Percentiles rank a stretch among this genome's conserved stretches.
Evolutionary conservation across 2,888 invertebrate genomes (phyloP).

Genomic region (Apamea sordens): DNA sequence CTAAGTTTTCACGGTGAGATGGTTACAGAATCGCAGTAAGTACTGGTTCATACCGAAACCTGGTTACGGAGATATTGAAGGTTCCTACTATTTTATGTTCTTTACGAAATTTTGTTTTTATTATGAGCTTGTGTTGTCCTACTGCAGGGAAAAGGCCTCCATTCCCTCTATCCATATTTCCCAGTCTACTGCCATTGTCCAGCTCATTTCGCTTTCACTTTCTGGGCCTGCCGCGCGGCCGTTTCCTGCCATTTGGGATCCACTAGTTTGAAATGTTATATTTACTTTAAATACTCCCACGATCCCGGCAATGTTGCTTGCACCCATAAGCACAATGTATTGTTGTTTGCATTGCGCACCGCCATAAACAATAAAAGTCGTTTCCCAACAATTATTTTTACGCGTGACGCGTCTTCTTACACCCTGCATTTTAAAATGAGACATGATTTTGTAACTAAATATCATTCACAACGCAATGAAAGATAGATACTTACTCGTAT

Average conservation of each 20-base stretch:
- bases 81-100: not conserved
- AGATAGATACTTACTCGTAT: not conserved
- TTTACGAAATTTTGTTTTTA: not conserved
- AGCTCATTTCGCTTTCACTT: too few relatives aligned
- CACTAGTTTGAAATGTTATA: too few relatives aligned
- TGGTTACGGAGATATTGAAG: not conserved
- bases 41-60: not conserved
- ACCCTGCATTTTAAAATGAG: not conserved
- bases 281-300: not conserved
- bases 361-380: not conserved
- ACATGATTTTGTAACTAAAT: not conserved
- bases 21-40: too few relatives aligned
- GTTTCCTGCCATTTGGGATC: too few relatives aligned
- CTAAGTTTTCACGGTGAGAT: too few relatives aligned
- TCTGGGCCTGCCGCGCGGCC: too few relatives aligned
- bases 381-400: not conserved
- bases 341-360: not conserved
- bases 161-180: too few relatives aligned
- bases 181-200: too few relatives aligned
- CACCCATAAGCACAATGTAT: not conserved
- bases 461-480: not conserved
- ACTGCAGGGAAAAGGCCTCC: too few relatives aligned
- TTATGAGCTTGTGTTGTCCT: too few relatives aligned
- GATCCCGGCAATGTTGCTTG: not conserved
- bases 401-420: not conserved